Percentiles rank a stretch among this genome's conserved stretches.
Evolutionary conservation across 2,888 invertebrate genomes (phyloP).

Genomic region (Amblyjoppa proteus): DNA sequence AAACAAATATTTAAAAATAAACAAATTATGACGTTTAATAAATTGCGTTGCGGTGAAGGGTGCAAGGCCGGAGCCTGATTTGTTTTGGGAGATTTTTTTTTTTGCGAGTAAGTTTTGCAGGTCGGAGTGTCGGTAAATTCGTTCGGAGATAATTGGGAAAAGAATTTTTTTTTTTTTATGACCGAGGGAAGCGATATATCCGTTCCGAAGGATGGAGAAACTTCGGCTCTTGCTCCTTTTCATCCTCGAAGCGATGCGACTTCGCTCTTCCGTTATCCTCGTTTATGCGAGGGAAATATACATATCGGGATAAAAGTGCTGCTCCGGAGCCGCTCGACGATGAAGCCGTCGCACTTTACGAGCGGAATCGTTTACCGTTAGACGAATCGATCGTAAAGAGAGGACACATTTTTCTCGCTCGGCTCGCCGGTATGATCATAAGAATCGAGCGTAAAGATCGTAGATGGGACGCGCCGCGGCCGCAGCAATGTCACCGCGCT

Average conservation of each 20-base stretch:
- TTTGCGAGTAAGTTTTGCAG: not conserved
- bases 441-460: slow-evolving; percentile 47
- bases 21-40: too few species aligned
- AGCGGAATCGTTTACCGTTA: slow-evolving; percentile 62
- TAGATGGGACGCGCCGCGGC: slow-evolving; percentile 7
- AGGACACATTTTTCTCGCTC: slow-evolving; percentile 32
- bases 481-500: not conserved
- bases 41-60: too few species aligned
- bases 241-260: not conserved
- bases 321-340: slow-evolving; percentile 31
- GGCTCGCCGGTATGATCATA: slow-evolving; percentile 27
- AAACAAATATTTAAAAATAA: not conserved
- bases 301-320: not conserved
- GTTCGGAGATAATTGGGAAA: not conserved
- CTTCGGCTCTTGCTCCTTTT: not conserved
- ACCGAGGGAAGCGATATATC: not conserved
- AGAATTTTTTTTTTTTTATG: not conserved
- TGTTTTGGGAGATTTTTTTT: too few species aligned
- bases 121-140: not conserved
- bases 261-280: not conserved
- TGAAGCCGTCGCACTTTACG: slow-evolving; percentile 59
- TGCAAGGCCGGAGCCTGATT: too few species aligned
- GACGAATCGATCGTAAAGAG: slow-evolving; percentile 62
- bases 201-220: not conserved
- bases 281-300: not conserved